phyloP scores from a whole-genome alignment of 2,797 vertebrate species.

The Danio jaintianensis region DNA sequence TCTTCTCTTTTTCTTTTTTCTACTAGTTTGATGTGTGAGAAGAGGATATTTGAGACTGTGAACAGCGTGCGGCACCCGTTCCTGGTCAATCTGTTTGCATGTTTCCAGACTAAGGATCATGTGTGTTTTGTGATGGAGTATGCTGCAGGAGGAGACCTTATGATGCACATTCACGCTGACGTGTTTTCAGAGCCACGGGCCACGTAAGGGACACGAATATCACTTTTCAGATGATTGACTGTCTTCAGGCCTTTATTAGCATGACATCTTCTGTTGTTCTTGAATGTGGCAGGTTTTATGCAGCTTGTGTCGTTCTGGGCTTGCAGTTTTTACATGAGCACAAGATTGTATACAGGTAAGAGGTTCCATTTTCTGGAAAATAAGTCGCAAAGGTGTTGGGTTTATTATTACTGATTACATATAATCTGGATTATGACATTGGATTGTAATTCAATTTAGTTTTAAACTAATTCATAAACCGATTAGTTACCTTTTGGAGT shows the following conservation, averaged over 20 bases:
- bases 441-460: too few species aligned
- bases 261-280: background rate
- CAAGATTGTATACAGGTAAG: conserved; percentile 98
- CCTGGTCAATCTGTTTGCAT: conserved; percentile 98
- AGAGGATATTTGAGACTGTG: conserved; percentile 98
- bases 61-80: conserved; percentile 98
- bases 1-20: background rate
- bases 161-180: conserved; percentile 99
- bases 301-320: conserved; percentile 95
- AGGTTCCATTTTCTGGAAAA: background rate
- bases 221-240: background rate
- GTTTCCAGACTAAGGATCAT: conserved; percentile 98
- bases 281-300: conserved; percentile 87
- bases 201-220: conserved; percentile 83
- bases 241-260: background rate
- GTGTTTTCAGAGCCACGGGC: conserved; percentile 96
- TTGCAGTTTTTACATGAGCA: conserved; percentile 98
- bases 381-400: too few species aligned
- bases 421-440: too few species aligned
- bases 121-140: conserved; percentile 99
- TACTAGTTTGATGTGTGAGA: conserved; percentile 95
- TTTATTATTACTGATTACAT: too few species aligned
- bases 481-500: too few species aligned
- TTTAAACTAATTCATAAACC: too few species aligned
- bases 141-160: conserved; percentile 95